Base-by-base conservation (phyloP, 2,888 invertebrate species). In the Pyralis farinalis region DNA sequence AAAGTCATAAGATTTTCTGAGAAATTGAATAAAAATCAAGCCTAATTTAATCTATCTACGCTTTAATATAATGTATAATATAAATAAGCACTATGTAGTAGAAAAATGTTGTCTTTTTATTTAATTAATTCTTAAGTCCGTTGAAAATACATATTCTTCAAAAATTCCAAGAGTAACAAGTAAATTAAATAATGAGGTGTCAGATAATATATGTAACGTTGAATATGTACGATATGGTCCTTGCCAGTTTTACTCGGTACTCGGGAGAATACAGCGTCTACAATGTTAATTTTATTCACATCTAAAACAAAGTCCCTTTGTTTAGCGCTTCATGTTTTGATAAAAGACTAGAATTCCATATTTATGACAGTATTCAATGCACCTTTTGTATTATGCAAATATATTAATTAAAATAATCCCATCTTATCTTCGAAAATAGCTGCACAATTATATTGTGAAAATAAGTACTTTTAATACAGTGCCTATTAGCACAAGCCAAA, bases 271-370 rank as follows among this genome's bases (percentile, higher is more conserved):
- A 32, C 35, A 49, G 52, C 49, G 54, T 60, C 52, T 62, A 57
- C 54, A 57, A 58, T 59, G 56, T 58, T 58, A 63, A 63, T 62
- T 59, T 52, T 51, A 55, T 57, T 55, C 51, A 47, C 45, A 47
- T 57, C 53, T 48, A 53, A 56, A 52, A 50, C 44, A 51, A 44
- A 49, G 43, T 40, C 37, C 40, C 43, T 50, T 51, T 51, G 41
- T 47, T 42, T 32, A 32, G 7, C n/a, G 8, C 16, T 16, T 20
- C 32, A 42, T 32, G 12, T 16, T 12, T 34, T 1, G 32, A 8
- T 32, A 16, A n/a, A 16, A 32, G 32, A 20, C n/a, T 12, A 16
- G 32, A 32, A 16, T 32, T 20, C 20, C 32, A 32, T 20, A 32
- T 32, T 25, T 32, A 32, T 32, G 32, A 32, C 9, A 32, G 16